Conservation (phyloP, 2,113 vertebrate genomes). For the Herpetotheres cachinnans region DNA sequence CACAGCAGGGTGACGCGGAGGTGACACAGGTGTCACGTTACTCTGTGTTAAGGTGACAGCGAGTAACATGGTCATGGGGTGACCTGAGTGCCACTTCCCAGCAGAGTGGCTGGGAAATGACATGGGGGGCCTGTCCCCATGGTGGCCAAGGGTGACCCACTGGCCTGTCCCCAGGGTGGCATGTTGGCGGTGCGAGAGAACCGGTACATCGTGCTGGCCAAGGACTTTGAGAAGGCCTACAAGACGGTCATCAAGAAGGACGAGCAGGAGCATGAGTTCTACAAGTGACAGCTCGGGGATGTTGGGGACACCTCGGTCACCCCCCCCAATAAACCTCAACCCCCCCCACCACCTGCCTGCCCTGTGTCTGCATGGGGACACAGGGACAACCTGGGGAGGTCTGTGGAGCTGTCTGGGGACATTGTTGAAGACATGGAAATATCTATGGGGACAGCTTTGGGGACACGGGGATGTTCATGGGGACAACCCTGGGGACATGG, state of each 20-base stretch:
- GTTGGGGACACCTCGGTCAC: background rate
- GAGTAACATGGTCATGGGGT: too few species aligned
- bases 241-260: conserved; percentile 96
- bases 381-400: too few species aligned
- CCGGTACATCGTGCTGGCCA: conserved; percentile 91
- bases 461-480: too few species aligned
- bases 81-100: too few species aligned
- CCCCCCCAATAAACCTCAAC: background rate
- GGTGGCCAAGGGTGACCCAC: background rate
- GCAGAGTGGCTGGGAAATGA: too few species aligned
- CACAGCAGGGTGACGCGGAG: background rate
- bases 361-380: background rate
- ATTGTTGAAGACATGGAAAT: too few species aligned
- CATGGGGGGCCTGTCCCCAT: background rate
- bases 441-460: too few species aligned
- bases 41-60: too few species aligned
- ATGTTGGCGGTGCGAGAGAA: conserved; percentile 88
- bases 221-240: conserved; percentile 95
- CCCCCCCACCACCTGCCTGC: background rate
- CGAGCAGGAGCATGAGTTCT: conserved; percentile 95
- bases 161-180: background rate
- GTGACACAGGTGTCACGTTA: background rate
- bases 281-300: conserved; percentile 85
- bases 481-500: too few species aligned
- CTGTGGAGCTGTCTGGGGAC: too few species aligned